These are phyloP conservation scores for Daubentonia madagascariensis DNA, from an alignment of 2,113 vertebrate species.

Conservation along the genomic window DNA sequence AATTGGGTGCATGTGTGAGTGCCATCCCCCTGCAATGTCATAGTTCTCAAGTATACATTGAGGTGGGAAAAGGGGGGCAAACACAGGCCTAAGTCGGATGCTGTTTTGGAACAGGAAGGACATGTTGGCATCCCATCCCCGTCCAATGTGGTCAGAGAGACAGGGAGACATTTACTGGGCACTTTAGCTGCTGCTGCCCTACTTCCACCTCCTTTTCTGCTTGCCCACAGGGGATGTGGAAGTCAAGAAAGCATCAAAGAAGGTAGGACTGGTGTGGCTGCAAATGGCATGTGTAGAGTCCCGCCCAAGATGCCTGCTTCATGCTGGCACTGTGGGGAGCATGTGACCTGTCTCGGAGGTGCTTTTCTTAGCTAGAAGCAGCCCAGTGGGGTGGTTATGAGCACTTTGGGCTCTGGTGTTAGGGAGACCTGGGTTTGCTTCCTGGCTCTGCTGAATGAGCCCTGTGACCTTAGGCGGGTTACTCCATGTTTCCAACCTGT, in stretches of 20 bases:
- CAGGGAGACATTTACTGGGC: neutral
- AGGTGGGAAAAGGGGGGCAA: neutral
- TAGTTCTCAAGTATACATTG: neutral
- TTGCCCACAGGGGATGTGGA: neutral
- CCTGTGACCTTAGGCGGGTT: neutral
- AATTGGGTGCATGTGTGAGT: neutral
- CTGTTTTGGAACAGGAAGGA: neutral
- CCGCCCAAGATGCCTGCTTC: neutral
- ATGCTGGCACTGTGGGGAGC: neutral
- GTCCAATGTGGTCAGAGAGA: neutral
- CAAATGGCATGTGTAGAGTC: neutral
- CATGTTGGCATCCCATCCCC: neutral
- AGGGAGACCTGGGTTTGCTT: neutral
- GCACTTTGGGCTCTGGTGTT: neutral
- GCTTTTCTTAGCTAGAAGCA: neutral
- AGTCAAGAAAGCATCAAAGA: neutral
- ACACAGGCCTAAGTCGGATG: neutral
- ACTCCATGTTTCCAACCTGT: neutral
- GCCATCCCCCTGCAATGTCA: neutral
- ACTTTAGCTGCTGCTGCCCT: neutral
- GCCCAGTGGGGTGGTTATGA: neutral
- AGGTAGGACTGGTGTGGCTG: neutral
- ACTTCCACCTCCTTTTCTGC: neutral
- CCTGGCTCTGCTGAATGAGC: neutral
- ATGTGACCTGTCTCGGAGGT: neutral